Conservation (phyloP, 2,888 invertebrate species). For the Agriopis aurantiaria region DNA sequence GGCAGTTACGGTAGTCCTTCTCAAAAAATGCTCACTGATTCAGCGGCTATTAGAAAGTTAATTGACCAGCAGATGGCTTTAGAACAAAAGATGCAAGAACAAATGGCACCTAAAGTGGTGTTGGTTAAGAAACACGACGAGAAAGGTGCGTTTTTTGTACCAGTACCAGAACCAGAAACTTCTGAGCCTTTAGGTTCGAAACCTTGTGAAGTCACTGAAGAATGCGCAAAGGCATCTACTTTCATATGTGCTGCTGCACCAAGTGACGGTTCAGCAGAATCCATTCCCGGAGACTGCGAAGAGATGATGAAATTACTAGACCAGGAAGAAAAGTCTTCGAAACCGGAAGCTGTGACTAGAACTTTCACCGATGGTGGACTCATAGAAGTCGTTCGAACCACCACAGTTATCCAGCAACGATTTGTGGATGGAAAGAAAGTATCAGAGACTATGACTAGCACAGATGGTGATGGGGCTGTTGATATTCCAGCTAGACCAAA, state of each 20-base stretch:
- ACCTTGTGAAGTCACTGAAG: conserved; percentile 68
- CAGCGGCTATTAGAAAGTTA: conserved; percentile 79
- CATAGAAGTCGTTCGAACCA: conserved; percentile 78
- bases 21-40: conserved; percentile 79
- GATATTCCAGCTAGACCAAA: conserved; percentile 76
- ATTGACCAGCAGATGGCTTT: conserved; percentile 83
- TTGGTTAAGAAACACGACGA: conserved; percentile 82
- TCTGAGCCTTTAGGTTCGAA: conserved; percentile 52
- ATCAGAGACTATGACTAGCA: conserved; percentile 76
- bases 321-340: conserved; percentile 80
- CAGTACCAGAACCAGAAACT: conserved; percentile 65
- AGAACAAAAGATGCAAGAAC: conserved; percentile 74
- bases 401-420: conserved; percentile 79
- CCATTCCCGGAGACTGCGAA: conserved; percentile 87
- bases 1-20: conserved; percentile 81
- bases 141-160: conserved; percentile 80
- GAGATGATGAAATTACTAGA: conserved; percentile 86
- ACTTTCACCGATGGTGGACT: conserved; percentile 70
- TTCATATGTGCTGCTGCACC: conserved; percentile 81
- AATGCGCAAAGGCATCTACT: conserved; percentile 74
- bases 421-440: conserved; percentile 82
- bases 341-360: conserved; percentile 58
- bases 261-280: conserved; percentile 81
- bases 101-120: conserved; percentile 75
- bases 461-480: conserved; percentile 76